Conservation (phyloP, 2,113 vertebrate species). For the Phaetusa simplex region DNA sequence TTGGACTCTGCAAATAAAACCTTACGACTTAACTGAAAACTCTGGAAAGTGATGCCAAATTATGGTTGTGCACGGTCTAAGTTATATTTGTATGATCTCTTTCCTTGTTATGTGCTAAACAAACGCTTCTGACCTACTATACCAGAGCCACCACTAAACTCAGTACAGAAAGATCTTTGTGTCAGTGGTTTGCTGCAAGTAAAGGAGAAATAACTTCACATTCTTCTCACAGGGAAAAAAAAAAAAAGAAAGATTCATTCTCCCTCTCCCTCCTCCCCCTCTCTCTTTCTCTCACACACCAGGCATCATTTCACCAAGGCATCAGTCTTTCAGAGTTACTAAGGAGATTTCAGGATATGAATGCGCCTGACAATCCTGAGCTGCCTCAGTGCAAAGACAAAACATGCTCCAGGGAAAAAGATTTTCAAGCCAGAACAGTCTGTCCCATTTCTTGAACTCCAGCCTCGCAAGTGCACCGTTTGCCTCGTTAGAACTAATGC, state of each 20-base stretch:
- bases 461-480: constrained; percentile 66
- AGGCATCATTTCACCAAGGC: constrained; percentile 53
- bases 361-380: constrained; percentile 69
- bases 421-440: constrained; percentile 57
- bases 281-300: constrained; percentile 38
- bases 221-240: constrained; percentile 24
- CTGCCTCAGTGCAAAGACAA: constrained; percentile 77
- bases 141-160: constrained; percentile 16
- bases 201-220: constrained; percentile 64
- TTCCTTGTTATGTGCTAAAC: constrained; percentile 5
- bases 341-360: constrained; percentile 54
- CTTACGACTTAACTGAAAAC: constrained; percentile 2
- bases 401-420: constrained; percentile 67
- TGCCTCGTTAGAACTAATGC: constrained; percentile 65
- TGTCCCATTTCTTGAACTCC: constrained; percentile 61
- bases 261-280: constrained; percentile 22
- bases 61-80: not conserved
- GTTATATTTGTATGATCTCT: not conserved
- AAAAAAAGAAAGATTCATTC: not conserved
- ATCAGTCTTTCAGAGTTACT: constrained; percentile 69
- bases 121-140: not conserved
- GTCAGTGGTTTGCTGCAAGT: constrained; percentile 51
- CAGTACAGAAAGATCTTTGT: constrained; percentile 53
- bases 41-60: not conserved
- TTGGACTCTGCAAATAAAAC: constrained; percentile 63